Evolutionary conservation across 1,140 invertebrate genomes (phyloP).

Genomic region (Pogonomyrmex barbatus): DNA sequence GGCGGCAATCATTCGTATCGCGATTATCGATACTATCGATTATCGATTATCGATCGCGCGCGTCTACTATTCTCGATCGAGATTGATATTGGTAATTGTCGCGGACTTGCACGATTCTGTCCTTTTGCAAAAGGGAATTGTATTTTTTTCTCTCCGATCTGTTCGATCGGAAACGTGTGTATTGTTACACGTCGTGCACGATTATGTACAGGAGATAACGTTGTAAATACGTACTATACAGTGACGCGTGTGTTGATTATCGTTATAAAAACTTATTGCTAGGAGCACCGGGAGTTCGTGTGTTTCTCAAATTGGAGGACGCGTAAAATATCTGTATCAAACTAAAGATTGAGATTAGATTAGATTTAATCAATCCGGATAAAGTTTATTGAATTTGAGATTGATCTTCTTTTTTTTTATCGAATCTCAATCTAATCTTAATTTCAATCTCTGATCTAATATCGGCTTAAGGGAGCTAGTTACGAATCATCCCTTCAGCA

Average conservation of each 20-base stretch:
- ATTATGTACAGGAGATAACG: slow-evolving; percentile 34
- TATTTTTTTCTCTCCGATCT: background rate
- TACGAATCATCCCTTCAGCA: slow-evolving; percentile 23
- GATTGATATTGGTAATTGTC: background rate
- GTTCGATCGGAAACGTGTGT: background rate
- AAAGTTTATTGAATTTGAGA: too few relatives aligned
- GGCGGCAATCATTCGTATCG: background rate
- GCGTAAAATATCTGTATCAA: too few relatives aligned
- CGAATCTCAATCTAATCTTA: too few relatives aligned
- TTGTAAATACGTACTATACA: slow-evolving; percentile 23
- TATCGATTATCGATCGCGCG: background rate
- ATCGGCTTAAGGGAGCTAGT: too few relatives aligned
- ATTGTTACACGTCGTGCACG: background rate
- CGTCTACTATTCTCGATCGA: slow-evolving; percentile 10
- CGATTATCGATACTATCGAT: slow-evolving; percentile 5
- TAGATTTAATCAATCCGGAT: too few relatives aligned
- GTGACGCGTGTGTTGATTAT: background rate
- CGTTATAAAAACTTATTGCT: slow-evolving; percentile 66
- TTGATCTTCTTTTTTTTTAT: too few relatives aligned
- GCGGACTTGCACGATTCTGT: slow-evolving; percentile 7
- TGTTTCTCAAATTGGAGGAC: slow-evolving; percentile 17
- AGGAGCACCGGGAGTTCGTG: background rate
- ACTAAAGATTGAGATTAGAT: too few relatives aligned
- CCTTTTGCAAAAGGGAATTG: background rate
- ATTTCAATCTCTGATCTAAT: too few relatives aligned